A percentile compares a stretch with the other conserved stretches of the same genome.
These are phyloP conservation scores for Drosophila flavopinicola DNA, from an alignment of 2,888 invertebrate genomes.

Conservation along the genomic window DNA sequence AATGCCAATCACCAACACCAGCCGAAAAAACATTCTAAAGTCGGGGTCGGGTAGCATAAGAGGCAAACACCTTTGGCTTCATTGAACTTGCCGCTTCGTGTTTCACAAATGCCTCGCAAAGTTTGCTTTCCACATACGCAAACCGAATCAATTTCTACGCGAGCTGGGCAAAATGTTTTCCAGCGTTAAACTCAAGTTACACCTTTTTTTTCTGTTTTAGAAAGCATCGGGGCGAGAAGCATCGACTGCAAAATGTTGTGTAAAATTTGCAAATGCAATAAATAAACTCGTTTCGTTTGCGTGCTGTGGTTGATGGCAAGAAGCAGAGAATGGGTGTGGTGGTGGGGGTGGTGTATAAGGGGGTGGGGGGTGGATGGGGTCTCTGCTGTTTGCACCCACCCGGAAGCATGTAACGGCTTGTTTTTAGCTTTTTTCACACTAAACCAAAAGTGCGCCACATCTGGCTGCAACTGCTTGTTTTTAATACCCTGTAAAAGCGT, in stretches of 20 bases:
- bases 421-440: constrained; percentile 56
- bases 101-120: constrained; percentile 67
- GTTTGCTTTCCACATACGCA: constrained; percentile 61
- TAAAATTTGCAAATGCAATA: constrained; percentile 80
- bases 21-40: constrained; percentile 15
- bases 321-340: background rate
- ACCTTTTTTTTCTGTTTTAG: constrained; percentile 46
- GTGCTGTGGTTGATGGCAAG: constrained; percentile 41
- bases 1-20: constrained; percentile 43
- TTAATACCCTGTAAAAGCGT: constrained; percentile 3
- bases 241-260: constrained; percentile 76
- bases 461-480: constrained; percentile 37
- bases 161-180: constrained; percentile 43
- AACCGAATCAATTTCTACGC: constrained; percentile 72
- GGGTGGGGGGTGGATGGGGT: background rate
- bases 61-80: constrained; percentile 74
- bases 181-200: constrained; percentile 75
- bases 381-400: constrained; percentile 43
- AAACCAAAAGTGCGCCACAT: constrained; percentile 60
- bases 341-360: background rate
- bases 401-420: constrained; percentile 63
- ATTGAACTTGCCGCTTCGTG: constrained; percentile 73
- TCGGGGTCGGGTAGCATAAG: constrained; percentile 28
- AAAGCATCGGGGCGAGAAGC: constrained; percentile 3
- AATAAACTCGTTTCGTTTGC: constrained; percentile 77